Conservation (phyloP, 2,113 vertebrate species). For the Pangasianodon hypophthalmus region DNA sequence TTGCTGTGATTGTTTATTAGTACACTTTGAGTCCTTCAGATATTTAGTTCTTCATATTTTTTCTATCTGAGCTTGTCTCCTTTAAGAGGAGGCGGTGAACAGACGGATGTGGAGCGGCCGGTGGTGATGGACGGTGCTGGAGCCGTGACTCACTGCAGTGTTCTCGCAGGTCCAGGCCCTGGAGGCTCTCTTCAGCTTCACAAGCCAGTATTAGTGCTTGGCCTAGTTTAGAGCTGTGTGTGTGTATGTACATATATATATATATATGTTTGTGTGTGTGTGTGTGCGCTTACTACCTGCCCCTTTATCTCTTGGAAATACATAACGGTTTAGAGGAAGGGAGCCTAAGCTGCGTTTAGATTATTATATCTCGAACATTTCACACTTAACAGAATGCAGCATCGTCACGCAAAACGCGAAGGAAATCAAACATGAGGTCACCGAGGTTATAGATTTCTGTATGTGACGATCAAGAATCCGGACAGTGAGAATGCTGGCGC, state of each 20-base stretch:
- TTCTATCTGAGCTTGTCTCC: background rate
- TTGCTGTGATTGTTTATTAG: background rate
- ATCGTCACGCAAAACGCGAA: background rate
- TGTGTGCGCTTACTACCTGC: background rate
- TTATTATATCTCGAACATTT: background rate
- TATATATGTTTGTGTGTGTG: background rate
- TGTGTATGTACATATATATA: background rate
- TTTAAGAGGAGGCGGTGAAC: conserved; percentile 37
- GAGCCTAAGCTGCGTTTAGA: background rate
- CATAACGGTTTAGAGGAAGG: background rate
- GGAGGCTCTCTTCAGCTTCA: conserved; percentile 24
- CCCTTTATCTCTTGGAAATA: background rate
- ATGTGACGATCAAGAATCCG: background rate
- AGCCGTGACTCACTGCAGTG: conserved; percentile 24
- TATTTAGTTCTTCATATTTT: background rate
- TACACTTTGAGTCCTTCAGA: background rate
- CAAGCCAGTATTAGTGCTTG: conserved; percentile 20
- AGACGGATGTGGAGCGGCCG: conserved; percentile 12
- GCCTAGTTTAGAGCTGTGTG: conserved; percentile 25
- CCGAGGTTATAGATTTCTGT: background rate
- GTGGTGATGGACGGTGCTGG: conserved; percentile 3
- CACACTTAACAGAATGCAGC: background rate
- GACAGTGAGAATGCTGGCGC: too few species aligned
- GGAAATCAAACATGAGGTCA: background rate
- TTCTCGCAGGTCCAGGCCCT: conserved; percentile 34